Conservation (phyloP, 53 echinoderm and acorn worm species). For the Stichopus horrens region DNA sequence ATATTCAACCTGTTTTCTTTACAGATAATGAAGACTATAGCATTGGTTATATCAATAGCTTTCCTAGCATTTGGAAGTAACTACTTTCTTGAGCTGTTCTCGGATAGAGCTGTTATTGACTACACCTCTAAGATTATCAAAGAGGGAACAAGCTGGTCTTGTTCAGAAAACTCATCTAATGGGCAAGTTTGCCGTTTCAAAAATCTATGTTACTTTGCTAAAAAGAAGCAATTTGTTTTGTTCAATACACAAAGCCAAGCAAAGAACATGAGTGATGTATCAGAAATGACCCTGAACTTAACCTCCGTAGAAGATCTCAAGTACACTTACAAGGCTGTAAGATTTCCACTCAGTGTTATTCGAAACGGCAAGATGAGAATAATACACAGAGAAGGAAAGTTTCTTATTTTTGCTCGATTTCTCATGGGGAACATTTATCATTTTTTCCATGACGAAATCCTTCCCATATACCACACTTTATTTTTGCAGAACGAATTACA, state of each 20-base stretch:
- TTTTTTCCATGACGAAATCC: conserved; percentile 71
- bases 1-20: too few species aligned
- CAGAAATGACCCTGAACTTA: background rate
- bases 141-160: background rate
- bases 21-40: too few species aligned
- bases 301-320: background rate
- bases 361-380: background rate
- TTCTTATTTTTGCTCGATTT: conserved; percentile 63
- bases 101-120: too few species aligned
- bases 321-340: background rate
- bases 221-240: background rate
- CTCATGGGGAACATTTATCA: conserved; percentile 65
- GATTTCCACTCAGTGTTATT: background rate
- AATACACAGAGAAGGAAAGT: conserved; percentile 26
- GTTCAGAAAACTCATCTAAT: background rate
- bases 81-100: too few species aligned
- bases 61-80: too few species aligned
- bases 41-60: too few species aligned
- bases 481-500: conserved; percentile 33
- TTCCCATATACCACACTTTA: conserved; percentile 65
- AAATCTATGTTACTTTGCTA: background rate
- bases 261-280: background rate
- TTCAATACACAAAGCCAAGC: background rate
- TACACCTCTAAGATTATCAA: background rate
- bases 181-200: background rate